Base-by-base conservation (phyloP, 2,888 invertebrate genomes). In the Eueremaeus valkanovi region DNA sequence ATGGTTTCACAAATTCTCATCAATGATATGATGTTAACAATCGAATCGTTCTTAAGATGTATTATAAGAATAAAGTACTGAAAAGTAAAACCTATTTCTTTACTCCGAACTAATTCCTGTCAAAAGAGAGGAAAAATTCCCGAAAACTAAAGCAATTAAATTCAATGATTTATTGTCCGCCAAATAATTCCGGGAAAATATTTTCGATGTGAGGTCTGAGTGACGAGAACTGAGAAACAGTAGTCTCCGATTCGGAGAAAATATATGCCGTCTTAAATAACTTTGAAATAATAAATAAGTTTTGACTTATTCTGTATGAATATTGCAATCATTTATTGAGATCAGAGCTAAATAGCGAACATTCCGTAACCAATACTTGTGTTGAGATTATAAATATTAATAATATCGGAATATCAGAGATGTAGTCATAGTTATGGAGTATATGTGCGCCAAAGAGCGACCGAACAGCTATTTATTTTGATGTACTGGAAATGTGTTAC, bases 141-240 rank as follows among this genome's bases (percentile, higher is more conserved):
- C 18, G 51, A 51, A 51, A 51, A n/a, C 11, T 21, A 51, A 51
- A 51, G 51, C 51, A 51, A 51, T 51, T 51, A 51, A 51, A 51
- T 51, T 51, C 51, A 51, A 51, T 51, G 51, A 51, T 51, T 51
- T 51, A 51, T 51, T 51, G 51, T 51, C 21, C 21, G n/a, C 3
- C 18, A 51, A 36, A 36, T 36, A 36, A 51, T n/a, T 21, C n/a
- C 51, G 18, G 51, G 21, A n/a, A 51, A 51, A 51, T 51, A 18
- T 51, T n/a, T 51, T 6, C 6, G 45, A 16, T n/a, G 16, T 21
- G 36, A 36, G 11, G 36, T 36, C 6, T 36, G 36, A 36, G 36
- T 11, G 36, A 8, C 36, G 36, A 21, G 51, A 21, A n/a, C 21
- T 51, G 51, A 21, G 21, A 3, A 21, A 51, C 51, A 5, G 51